Percentiles rank a stretch among this genome's conserved stretches.
These are phyloP conservation scores for Notechis scutatus DNA, from an alignment of 2,113 vertebrate genomes.

Conservation along the genomic window DNA sequence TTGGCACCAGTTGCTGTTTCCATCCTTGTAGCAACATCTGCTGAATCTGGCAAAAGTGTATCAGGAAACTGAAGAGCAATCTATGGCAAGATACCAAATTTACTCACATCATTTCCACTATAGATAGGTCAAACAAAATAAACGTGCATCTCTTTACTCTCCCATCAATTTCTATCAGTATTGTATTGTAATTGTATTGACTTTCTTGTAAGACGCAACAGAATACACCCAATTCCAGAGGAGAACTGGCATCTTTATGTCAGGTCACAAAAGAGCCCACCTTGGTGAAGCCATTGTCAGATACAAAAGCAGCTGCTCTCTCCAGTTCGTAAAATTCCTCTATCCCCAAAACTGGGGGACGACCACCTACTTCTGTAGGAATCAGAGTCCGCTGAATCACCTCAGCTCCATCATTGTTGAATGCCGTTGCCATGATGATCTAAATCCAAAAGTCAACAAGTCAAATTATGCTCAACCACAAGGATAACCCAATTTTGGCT, in stretches of 20 bases:
- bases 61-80: conserved; percentile 95
- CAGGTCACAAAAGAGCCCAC: conserved; percentile 27
- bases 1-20: conserved; percentile 71
- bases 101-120: neutral
- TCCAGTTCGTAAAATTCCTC: conserved; percentile 68
- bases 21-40: conserved; percentile 71
- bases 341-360: conserved; percentile 24
- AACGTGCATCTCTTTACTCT: neutral
- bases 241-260: neutral
- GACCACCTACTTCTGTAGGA: neutral
- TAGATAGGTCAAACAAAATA: neutral
- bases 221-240: neutral
- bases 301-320: conserved; percentile 55
- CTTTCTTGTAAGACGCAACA: neutral
- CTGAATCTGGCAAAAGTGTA: conserved; percentile 79
- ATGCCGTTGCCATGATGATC: conserved; percentile 65
- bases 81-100: conserved; percentile 56
- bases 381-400: conserved; percentile 56
- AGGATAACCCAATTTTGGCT: neutral
- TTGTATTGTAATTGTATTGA: neutral
- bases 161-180: neutral
- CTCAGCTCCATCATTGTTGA: conserved; percentile 67
- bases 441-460: neutral
- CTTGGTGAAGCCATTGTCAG: conserved; percentile 53
- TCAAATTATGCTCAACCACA: neutral